A percentile compares a stretch with the other conserved stretches of the same genome.
These are phyloP conservation scores for Leptinotarsa haldemani DNA, from an alignment of 2,888 invertebrate genomes.

Conservation along the genomic window DNA sequence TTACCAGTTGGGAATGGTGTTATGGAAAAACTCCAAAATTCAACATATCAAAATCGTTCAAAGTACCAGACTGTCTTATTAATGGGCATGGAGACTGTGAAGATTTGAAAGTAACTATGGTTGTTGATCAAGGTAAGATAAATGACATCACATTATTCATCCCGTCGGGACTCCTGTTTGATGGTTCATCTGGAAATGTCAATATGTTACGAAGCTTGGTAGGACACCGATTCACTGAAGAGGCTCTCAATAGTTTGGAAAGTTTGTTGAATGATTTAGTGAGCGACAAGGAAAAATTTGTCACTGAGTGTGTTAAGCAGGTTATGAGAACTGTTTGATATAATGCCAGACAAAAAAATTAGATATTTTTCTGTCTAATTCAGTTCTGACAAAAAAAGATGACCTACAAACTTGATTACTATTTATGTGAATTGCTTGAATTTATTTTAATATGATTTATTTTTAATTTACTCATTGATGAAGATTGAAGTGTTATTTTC, in stretches of 20 bases:
- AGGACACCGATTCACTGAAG: constrained; percentile 75
- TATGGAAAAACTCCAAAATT: constrained; percentile 90
- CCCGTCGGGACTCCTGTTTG: constrained; percentile 72
- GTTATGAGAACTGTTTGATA: constrained; percentile 70
- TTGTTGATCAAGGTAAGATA: constrained; percentile 75
- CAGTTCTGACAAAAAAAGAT: background rate
- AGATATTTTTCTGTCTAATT: constrained; percentile 23
- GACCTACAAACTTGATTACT: background rate
- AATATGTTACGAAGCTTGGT: constrained; percentile 73
- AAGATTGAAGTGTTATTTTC: background rate
- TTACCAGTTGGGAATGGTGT: constrained; percentile 88
- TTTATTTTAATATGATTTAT: background rate
- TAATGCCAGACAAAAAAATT: constrained; percentile 29
- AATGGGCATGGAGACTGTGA: constrained; percentile 63
- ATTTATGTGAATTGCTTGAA: background rate
- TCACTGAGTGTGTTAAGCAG: constrained; percentile 73
- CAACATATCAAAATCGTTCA: constrained; percentile 75
- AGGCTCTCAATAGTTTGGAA: constrained; percentile 72
- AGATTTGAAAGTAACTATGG: constrained; percentile 73
- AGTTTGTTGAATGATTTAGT: constrained; percentile 56
- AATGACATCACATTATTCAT: constrained; percentile 74
- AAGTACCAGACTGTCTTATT: constrained; percentile 70
- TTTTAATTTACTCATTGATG: background rate
- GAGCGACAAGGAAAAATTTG: constrained; percentile 70
- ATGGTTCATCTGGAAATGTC: constrained; percentile 74